Evolutionary conservation across 2,888 invertebrate species (phyloP).

Genomic region (Carabus problematicus): DNA sequence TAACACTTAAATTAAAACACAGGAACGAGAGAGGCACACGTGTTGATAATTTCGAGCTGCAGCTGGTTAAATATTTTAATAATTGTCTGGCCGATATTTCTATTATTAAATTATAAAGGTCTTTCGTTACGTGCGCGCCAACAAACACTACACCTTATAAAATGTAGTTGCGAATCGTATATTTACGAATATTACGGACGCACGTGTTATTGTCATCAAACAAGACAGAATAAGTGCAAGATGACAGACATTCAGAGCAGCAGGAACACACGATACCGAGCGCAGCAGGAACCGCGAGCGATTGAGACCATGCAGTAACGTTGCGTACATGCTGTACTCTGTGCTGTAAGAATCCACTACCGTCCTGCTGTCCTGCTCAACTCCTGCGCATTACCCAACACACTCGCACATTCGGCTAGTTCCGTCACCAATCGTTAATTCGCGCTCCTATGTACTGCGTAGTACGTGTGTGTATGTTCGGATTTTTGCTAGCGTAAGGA

Average conservation of each 20-base stretch:
- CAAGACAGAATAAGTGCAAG: no score
- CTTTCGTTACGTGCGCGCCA: not conserved
- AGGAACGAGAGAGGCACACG: not conserved
- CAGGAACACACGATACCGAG: conserved; percentile 3
- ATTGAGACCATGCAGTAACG: not conserved
- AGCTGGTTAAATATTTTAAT: no score
- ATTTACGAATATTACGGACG: not conserved
- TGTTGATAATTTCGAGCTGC: no score
- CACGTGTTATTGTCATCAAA: no score
- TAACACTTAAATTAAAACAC: not conserved
- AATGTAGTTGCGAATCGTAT: no score
- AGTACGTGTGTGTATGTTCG: no score
- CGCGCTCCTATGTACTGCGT: conserved; percentile 25
- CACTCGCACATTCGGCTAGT: conserved; percentile 21
- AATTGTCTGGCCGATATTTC: not conserved
- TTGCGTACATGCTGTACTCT: not conserved
- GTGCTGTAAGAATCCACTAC: not conserved
- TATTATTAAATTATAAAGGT: no score
- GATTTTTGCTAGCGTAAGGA: no score
- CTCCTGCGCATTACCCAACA: conserved; percentile 27
- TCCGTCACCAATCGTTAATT: conserved; percentile 37
- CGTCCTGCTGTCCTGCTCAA: conserved; percentile 8
- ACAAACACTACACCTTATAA: not conserved
- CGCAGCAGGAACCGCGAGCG: conserved; percentile 15
- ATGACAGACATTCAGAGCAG: not conserved